Evolutionary conservation across 2,888 invertebrate genomes (phyloP).

Genomic region (Drepanosiphum platanoidis): DNA sequence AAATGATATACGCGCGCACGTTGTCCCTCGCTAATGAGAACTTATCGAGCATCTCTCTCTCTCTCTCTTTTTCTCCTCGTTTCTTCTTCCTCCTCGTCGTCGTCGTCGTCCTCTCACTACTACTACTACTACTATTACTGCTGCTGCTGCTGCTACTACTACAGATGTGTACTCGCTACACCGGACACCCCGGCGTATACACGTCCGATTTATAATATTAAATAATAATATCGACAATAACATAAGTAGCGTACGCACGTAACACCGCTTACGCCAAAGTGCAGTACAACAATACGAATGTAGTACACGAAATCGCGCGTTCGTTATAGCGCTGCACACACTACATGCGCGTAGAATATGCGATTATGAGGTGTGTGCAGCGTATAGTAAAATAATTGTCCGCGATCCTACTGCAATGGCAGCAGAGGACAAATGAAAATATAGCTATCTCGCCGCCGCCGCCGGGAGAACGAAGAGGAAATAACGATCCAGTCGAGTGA

Average conservation of each 20-base stretch:
- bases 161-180: not conserved
- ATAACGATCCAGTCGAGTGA: conserved; percentile 35
- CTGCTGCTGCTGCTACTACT: not conserved
- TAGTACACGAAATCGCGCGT: no score
- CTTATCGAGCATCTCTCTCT: conserved; percentile 50
- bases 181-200: not conserved
- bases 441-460: not conserved
- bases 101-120: no score
- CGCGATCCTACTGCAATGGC: not conserved
- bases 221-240: not conserved
- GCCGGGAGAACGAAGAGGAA: not conserved
- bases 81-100: not conserved
- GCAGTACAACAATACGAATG: no score
- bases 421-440: not conserved
- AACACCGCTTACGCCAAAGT: not conserved
- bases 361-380: not conserved
- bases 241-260: not conserved
- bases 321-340: no score
- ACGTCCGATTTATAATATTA: not conserved
- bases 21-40: conserved; percentile 61
- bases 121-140: no score
- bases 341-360: not conserved
- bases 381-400: no score
- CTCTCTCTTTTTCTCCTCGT: not conserved
- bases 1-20: conserved; percentile 53